Percentiles rank a stretch among this genome's conserved stretches.
phyloP scores from a whole-genome alignment of 1,140 invertebrate genomes.

The Leptoteleia sp. region DNA sequence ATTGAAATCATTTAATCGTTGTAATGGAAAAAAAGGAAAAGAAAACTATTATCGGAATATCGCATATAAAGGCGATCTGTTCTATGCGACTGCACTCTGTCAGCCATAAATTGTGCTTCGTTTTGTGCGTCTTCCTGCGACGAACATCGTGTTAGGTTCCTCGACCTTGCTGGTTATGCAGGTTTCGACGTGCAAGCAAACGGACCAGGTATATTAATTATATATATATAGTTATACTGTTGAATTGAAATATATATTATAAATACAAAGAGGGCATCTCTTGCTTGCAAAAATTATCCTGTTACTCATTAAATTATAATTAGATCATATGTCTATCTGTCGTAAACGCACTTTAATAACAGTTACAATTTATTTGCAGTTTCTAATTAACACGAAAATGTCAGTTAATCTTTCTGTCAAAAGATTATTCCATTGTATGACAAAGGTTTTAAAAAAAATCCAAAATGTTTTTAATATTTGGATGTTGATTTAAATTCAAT shows the following conservation, averaged over 20 bases:
- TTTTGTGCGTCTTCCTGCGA: constrained; percentile 32
- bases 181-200: constrained; percentile 70
- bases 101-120: constrained; percentile 10
- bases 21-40: neutral
- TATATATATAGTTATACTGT: neutral
- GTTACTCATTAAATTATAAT: constrained; percentile 14
- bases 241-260: constrained; percentile 1
- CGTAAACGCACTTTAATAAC: neutral
- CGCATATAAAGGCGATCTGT: constrained; percentile 4
- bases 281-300: constrained; percentile 6
- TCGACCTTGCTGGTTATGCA: constrained; percentile 76
- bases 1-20: neutral
- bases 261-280: neutral
- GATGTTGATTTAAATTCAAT: too few species aligned
- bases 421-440: too few species aligned
- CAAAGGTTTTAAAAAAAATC: too few species aligned
- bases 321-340: constrained; percentile 9
- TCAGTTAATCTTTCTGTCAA: too few species aligned
- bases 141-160: constrained; percentile 71
- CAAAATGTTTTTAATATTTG: too few species aligned
- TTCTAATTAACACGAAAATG: neutral
- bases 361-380: neutral
- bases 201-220: constrained; percentile 7
- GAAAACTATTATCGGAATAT: neutral
- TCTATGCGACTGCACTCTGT: constrained; percentile 9